These are phyloP conservation scores for Esox lucius DNA, from an alignment of 2,797 vertebrate species.

Conservation along the genomic window DNA sequence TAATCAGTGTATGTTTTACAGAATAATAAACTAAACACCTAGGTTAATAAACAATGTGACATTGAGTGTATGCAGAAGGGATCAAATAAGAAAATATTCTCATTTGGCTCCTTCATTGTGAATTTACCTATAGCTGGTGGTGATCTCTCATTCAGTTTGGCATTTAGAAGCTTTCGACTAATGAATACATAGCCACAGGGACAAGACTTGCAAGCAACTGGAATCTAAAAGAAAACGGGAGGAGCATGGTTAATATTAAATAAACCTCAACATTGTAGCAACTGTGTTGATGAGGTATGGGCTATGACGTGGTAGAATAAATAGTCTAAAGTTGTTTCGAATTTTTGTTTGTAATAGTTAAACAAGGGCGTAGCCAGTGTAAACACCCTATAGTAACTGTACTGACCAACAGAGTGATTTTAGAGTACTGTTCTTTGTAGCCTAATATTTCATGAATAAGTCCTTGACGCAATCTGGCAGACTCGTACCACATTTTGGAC, in stretches of 20 bases:
- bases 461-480: not conserved
- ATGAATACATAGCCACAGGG: conserved; percentile 97
- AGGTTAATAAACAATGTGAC: not conserved
- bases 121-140: conserved; percentile 81
- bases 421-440: conserved; percentile 7
- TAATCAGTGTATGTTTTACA: not conserved
- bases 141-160: conserved; percentile 86
- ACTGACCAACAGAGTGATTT: not conserved
- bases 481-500: conserved; percentile 6
- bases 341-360: conserved; percentile 7
- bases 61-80: not conserved
- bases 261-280: not conserved
- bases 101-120: not conserved
- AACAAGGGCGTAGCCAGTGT: conserved; percentile 2
- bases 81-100: conserved; percentile 5
- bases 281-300: not conserved
- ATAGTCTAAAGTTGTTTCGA: not conserved
- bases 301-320: not conserved
- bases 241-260: conserved; percentile 12
- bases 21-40: not conserved
- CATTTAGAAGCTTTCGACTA: conserved; percentile 93
- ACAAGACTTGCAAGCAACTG: conserved; percentile 97
- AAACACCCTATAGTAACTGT: not conserved
- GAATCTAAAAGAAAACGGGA: conserved; percentile 79
- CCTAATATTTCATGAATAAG: not conserved